Conservation (phyloP, 2,888 invertebrate genomes). For the Drosophila mercatorum region DNA sequence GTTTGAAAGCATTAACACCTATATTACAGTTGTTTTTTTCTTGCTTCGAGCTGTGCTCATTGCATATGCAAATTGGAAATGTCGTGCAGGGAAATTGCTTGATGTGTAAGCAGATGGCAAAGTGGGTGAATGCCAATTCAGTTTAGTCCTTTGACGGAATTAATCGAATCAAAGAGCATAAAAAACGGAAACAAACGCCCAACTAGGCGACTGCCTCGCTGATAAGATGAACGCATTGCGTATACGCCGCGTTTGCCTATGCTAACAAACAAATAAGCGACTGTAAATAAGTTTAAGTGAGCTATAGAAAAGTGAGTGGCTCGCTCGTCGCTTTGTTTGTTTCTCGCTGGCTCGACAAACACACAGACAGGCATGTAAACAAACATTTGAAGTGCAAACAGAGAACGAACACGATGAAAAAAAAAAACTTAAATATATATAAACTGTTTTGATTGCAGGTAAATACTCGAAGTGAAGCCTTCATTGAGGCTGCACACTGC, state of each 20-base stretch:
- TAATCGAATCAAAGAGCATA: conserved; percentile 15
- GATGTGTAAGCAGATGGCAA: neutral
- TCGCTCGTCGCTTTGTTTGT: conserved; percentile 44
- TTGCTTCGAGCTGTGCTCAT: conserved; percentile 25
- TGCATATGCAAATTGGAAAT: conserved; percentile 47
- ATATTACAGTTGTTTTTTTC: conserved; percentile 1
- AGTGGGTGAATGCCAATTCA: conserved; percentile 11
- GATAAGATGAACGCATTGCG: conserved; percentile 52
- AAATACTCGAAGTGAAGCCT: conserved; percentile 50
- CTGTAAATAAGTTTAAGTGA: conserved; percentile 48
- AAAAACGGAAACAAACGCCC: conserved; percentile 26
- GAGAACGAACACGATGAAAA: conserved; percentile 22
- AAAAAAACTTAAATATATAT: conserved; percentile 40
- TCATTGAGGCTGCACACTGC: conserved; percentile 22
- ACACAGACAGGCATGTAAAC: conserved; percentile 44
- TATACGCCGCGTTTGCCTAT: conserved; percentile 51
- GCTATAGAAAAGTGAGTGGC: conserved; percentile 58
- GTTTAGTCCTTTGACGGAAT: conserved; percentile 39
- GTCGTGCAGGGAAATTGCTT: neutral
- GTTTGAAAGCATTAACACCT: conserved; percentile 56
- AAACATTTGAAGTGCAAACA: conserved; percentile 59
- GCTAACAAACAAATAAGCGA: conserved; percentile 46
- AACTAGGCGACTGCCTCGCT: neutral
- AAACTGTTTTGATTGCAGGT: conserved; percentile 75
- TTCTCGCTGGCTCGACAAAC: conserved; percentile 45